These are phyloP conservation scores for Lucilia cuprina DNA, from an alignment of 1,140 invertebrate species.

Conservation along the genomic window DNA sequence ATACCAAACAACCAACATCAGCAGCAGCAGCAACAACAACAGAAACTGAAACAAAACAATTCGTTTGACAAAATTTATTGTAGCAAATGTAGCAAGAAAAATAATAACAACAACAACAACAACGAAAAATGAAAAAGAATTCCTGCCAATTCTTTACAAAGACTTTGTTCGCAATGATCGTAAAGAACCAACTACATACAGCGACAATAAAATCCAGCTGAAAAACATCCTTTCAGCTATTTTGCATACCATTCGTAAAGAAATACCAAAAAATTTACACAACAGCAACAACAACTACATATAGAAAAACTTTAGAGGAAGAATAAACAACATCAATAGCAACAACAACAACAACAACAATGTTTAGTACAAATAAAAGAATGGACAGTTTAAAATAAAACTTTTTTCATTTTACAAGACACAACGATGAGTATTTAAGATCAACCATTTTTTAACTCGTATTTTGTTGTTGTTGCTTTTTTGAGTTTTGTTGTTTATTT, in stretches of 20 bases:
- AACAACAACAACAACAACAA: conserved; percentile 3
- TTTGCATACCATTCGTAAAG: conserved; percentile 34
- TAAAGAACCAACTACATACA: background rate
- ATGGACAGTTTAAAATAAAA: conserved; percentile 28
- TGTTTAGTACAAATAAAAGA: conserved; percentile 30
- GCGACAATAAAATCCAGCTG: conserved; percentile 21
- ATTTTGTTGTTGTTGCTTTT: background rate
- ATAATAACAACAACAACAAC: background rate
- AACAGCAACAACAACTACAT: background rate
- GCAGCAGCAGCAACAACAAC: background rate
- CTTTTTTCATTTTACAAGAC: conserved; percentile 22
- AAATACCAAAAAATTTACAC: conserved; percentile 19
- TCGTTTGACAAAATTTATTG: conserved; percentile 62
- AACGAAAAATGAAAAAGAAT: background rate
- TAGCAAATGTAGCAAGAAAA: conserved; percentile 45
- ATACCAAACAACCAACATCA: background rate
- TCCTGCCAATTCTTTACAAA: background rate
- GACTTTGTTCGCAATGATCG: background rate
- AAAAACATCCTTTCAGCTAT: conserved; percentile 13
- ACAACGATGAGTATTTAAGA: conserved; percentile 32
- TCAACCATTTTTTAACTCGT: conserved; percentile 9
- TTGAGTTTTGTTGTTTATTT: background rate
- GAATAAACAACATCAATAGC: background rate
- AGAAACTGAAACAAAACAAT: conserved; percentile 53
- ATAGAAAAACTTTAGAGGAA: background rate